Conservation (phyloP, 2,113 vertebrate species). For the Mellivora capensis region DNA sequence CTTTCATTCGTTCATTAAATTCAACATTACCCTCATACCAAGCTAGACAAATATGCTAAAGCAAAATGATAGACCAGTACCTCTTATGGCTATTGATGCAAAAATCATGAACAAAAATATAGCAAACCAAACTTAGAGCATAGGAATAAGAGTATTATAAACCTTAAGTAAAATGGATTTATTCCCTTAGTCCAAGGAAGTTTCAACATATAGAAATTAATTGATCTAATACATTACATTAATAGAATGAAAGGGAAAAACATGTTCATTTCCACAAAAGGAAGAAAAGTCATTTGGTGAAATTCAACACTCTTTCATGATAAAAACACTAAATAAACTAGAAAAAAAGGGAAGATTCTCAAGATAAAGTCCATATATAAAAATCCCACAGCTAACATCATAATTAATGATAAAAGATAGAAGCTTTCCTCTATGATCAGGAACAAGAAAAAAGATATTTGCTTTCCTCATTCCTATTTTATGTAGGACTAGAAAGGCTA, state of each 20-base stretch:
- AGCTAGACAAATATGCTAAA: not conserved
- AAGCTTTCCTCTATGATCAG: not conserved
- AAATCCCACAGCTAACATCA: not conserved
- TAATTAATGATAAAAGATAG: not conserved
- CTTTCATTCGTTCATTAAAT: not conserved
- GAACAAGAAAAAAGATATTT: not conserved
- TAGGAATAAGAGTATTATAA: not conserved
- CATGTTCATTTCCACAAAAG: not conserved
- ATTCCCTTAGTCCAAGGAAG: not conserved
- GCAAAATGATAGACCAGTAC: not conserved
- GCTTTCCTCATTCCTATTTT: not conserved
- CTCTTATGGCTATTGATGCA: not conserved
- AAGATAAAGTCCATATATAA: not conserved
- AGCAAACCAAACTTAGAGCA: not conserved
- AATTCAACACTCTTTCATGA: not conserved
- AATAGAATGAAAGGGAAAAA: not conserved
- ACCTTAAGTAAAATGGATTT: not conserved
- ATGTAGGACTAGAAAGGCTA: not conserved
- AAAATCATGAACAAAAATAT: not conserved
- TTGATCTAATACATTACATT: not conserved
- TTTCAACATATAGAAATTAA: not conserved
- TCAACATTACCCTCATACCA: not conserved
- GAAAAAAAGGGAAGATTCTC: not conserved
- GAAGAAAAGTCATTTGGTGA: not conserved
- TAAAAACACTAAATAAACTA: not conserved